These are phyloP conservation scores for Andrena trimmerana DNA, from an alignment of 2,888 invertebrate species.

Conservation along the genomic window DNA sequence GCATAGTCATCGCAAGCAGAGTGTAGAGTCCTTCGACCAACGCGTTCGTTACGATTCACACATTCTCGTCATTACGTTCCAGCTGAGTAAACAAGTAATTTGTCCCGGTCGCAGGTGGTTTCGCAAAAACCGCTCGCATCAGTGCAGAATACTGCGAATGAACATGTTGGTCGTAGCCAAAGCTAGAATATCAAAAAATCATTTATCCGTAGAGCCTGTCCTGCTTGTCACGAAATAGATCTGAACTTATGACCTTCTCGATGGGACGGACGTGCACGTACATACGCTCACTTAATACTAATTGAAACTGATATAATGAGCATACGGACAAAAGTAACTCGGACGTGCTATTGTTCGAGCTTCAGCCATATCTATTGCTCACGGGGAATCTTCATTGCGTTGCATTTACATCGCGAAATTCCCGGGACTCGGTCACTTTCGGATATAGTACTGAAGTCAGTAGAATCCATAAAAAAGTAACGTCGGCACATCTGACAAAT, in stretches of 20 bases:
- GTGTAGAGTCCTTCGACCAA: not conserved
- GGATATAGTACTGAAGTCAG: conserved; percentile 54
- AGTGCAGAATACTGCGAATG: not conserved
- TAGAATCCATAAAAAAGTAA: conserved; percentile 21
- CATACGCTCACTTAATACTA: conserved; percentile 51
- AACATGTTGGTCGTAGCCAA: not conserved
- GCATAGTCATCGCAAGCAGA: not conserved
- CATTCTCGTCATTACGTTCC: not conserved
- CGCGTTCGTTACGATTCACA: not conserved
- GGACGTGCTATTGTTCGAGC: conserved; percentile 30
- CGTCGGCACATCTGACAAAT: conserved; percentile 52
- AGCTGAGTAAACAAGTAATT: conserved; percentile 24
- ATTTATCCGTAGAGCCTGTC: conserved; percentile 2
- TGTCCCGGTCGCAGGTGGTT: not conserved
- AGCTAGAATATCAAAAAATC: not conserved
- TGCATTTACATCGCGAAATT: not conserved
- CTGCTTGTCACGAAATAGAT: conserved; percentile 26
- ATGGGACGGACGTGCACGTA: conserved; percentile 40
- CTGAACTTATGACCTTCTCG: conserved; percentile 51
- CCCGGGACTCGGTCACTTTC: not conserved
- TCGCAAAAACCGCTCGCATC: not conserved
- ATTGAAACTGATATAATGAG: conserved; percentile 57
- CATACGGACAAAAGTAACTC: conserved; percentile 42
- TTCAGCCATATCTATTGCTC: not conserved
- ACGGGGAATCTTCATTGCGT: not conserved